Evolutionary conservation across 2,797 vertebrate genomes (phyloP).

Genomic region (Columba guinea): DNA sequence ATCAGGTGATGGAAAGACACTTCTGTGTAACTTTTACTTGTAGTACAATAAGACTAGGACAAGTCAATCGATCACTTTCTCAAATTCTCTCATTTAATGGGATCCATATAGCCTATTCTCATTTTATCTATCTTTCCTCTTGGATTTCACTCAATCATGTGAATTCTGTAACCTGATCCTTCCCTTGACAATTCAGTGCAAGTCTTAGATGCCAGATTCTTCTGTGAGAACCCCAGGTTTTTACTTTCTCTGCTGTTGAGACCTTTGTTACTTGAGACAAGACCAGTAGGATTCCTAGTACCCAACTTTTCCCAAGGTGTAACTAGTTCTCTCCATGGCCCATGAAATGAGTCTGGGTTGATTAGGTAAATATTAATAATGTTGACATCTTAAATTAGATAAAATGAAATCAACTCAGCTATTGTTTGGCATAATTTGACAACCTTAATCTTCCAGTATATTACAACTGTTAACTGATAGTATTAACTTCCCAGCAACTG

Average conservation of each 20-base stretch:
- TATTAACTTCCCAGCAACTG: constrained; percentile 17
- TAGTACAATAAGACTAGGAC: not conserved
- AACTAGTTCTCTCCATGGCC: not conserved
- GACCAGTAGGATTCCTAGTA: not conserved
- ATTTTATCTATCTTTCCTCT: not conserved
- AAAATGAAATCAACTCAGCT: constrained; percentile 22
- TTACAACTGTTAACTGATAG: constrained; percentile 1
- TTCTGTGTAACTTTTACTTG: not conserved
- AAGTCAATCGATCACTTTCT: not conserved
- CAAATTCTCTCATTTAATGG: not conserved
- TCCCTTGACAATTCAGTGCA: not conserved
- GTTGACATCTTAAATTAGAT: constrained; percentile 24
- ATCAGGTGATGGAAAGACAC: not conserved
- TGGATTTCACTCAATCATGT: constrained; percentile 15
- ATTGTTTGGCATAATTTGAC: constrained; percentile 41
- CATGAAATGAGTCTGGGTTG: not conserved
- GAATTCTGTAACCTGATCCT: constrained; percentile 13
- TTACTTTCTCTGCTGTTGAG: not conserved
- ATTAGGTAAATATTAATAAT: constrained; percentile 13
- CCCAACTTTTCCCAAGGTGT: not conserved
- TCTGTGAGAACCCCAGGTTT: not conserved
- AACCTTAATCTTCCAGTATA: constrained; percentile 38
- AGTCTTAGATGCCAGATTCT: not conserved
- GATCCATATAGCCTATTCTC: not conserved
- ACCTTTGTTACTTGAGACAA: constrained; percentile 23